A percentile compares a stretch with the other conserved stretches of the same genome.
Evolutionary conservation across 2,797 vertebrate species (phyloP).

Genomic region (Helostoma temminkii): DNA sequence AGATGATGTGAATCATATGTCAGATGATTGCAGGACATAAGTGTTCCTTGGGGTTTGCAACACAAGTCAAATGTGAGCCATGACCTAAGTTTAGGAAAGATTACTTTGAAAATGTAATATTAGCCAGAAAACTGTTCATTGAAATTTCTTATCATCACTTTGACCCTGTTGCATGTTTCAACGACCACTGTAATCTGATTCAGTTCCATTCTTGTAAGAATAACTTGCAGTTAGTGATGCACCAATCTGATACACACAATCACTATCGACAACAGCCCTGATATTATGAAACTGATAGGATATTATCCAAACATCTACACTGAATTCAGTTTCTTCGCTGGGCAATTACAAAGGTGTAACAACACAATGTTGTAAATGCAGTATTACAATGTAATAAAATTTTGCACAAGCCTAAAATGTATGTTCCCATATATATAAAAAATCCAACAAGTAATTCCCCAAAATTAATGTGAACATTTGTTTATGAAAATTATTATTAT

Average conservation of each 20-base stretch:
- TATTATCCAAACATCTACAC: not conserved
- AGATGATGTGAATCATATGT: slow-evolving; percentile 74
- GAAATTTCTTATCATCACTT: slow-evolving; percentile 3
- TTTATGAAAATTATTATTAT: slow-evolving; percentile 10
- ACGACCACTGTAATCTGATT: slow-evolving; percentile 13
- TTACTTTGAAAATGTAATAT: slow-evolving; percentile 9
- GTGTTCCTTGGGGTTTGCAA: slow-evolving; percentile 31
- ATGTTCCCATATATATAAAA: no score
- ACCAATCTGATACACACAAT: slow-evolving; percentile 3
- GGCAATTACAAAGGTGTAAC: no score
- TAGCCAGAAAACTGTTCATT: not conserved
- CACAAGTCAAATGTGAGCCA: slow-evolving; percentile 3
- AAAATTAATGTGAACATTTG: not conserved
- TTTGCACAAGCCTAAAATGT: not conserved
- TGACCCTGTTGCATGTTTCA: slow-evolving; percentile 12
- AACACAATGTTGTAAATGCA: not conserved
- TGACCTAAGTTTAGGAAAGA: not conserved
- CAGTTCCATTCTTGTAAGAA: not conserved
- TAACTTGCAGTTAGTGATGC: slow-evolving; percentile 20
- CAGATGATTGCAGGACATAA: slow-evolving; percentile 64
- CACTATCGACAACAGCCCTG: not conserved
- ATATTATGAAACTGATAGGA: slow-evolving; percentile 6
- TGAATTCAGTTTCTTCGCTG: no score
- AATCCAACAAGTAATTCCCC: slow-evolving; percentile 12
- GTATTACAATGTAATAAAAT: not conserved